Base-by-base conservation (phyloP, 2,888 invertebrate genomes). In the Trissolcus japonicus region DNA sequence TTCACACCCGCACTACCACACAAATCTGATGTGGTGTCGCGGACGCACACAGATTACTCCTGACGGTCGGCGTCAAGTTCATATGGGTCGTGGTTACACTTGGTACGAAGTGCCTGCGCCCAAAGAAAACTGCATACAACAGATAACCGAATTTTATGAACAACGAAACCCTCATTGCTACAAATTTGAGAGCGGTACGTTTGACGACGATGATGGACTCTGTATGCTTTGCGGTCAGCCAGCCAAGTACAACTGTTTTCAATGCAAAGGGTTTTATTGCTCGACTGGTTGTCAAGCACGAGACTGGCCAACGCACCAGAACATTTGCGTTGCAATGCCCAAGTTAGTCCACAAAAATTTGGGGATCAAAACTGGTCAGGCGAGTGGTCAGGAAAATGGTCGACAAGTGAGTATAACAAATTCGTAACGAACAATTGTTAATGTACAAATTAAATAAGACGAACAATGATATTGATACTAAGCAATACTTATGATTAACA, bases 1-100 rank as follows among this genome's bases (percentile, higher is more conserved):
- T 65, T 35, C 78, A 2, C 82, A 82, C 40, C 81, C 79, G 35
- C 84, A 75, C 65, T 50, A 72, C 1, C 81, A 80, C 7, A 82
- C 84, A 9, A 86, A 86, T 74, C 63, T 82, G 16, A 81, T 89
- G 78, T 89, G 87, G 85, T 83, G 85, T 19, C 86, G 87, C 86
- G 87, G 86, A 6, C 73, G 75, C 3, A n/a, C 83, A 13, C 79
- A 73, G n/a, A 50, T 85, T 14, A 81, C 84, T 0, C 69, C 57
- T 29, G 83, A 85, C 77, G 88, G 88, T 9, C 85, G 80, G 35
- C 82, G 86, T 69, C 85, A 82, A 13, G 84, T 89, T n/a, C 79
- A 83, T 2, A 67, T 81, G 76, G 89, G 89, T n/a, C 84, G 89
- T 35, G 88, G 89, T 0, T 84, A 83, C 43, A 86, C 84, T 0